Conservation (phyloP, 2,797 vertebrate genomes). For the Gila robusta region DNA sequence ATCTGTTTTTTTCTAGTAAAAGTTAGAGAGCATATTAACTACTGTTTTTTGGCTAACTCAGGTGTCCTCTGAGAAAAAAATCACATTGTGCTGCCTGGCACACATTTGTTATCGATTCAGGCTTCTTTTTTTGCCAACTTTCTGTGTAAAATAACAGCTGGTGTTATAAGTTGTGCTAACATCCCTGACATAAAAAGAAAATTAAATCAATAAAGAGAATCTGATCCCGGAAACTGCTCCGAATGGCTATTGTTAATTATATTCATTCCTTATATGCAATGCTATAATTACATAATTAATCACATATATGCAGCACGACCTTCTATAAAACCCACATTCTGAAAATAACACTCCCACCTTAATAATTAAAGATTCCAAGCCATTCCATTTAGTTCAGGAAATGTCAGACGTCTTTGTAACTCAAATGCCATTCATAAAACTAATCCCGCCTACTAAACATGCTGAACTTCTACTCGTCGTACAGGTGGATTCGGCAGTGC, state of each 20-base stretch:
- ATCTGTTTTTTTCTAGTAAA: slow-evolving; percentile 6
- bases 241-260: slow-evolving; percentile 2
- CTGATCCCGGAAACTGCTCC: not conserved
- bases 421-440: slow-evolving; percentile 8
- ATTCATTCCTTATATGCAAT: not conserved
- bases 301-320: not conserved
- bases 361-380: not conserved
- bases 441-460: not conserved
- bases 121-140: not conserved
- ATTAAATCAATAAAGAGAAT: not conserved
- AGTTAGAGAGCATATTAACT: not conserved
- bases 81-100: not conserved
- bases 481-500: not conserved
- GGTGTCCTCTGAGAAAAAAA: not conserved
- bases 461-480: slow-evolving; percentile 6
- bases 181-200: not conserved
- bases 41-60: not conserved
- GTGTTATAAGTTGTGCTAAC: not conserved
- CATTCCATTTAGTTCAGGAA: not conserved
- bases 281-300: slow-evolving; percentile 6
- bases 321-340: not conserved
- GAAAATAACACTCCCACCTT: not conserved
- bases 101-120: not conserved
- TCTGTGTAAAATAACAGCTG: slow-evolving; percentile 11
- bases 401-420: not conserved